Evolutionary conservation across 1,140 invertebrate species (phyloP).

Genomic region (Vanessa atalanta): DNA sequence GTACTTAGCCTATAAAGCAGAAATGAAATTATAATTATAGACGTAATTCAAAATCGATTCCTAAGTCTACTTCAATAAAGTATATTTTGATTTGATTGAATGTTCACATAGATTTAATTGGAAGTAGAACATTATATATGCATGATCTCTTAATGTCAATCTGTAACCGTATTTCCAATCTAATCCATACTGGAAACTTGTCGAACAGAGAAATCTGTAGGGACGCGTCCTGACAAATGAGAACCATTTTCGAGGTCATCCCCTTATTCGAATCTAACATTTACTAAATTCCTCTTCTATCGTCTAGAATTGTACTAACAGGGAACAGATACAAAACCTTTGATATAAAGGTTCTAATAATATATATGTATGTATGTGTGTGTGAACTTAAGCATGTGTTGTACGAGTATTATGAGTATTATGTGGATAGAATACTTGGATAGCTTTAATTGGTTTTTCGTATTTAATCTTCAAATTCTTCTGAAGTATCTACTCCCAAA

Average conservation of each 20-base stretch:
- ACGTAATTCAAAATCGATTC: too few species aligned
- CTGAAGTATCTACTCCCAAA: too few species aligned
- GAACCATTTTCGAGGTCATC: conserved; percentile 20
- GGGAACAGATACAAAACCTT: background rate
- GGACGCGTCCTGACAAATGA: conserved; percentile 19
- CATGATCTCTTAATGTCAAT: background rate
- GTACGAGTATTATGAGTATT: too few species aligned
- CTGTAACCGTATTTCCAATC: background rate
- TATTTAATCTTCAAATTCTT: too few species aligned
- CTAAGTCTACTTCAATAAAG: too few species aligned
- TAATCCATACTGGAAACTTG: background rate
- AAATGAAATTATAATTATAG: too few species aligned
- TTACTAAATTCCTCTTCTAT: background rate
- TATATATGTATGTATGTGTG: background rate
- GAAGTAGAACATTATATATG: conserved; percentile 1
- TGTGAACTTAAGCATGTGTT: background rate
- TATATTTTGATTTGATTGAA: too few species aligned
- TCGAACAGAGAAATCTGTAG: conserved; percentile 12
- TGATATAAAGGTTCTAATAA: background rate
- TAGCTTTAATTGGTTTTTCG: too few species aligned
- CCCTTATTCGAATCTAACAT: conserved; percentile 24
- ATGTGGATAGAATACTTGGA: too few species aligned
- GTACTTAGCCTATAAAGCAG: too few species aligned
- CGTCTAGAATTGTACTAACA: background rate
- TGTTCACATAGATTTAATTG: background rate